Conservation (phyloP, 2,113 vertebrate genomes). For the Spilogale gracilis region DNA sequence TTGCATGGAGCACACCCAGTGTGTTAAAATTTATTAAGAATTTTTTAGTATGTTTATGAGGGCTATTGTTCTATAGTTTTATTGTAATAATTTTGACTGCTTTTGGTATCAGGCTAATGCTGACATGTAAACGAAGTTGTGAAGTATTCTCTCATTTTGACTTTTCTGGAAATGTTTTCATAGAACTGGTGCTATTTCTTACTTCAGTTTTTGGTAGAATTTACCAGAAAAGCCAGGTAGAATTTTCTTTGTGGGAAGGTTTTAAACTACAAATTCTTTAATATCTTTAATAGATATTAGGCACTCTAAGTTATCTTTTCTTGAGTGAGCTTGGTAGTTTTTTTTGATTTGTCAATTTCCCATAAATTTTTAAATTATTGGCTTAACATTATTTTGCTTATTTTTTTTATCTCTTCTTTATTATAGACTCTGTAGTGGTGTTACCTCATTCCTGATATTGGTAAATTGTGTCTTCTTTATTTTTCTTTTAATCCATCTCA, state of each 20-base stretch:
- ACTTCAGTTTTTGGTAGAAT: not conserved
- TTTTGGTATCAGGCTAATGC: conserved; percentile 28
- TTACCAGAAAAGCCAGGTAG: conserved; percentile 14
- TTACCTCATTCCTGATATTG: not conserved
- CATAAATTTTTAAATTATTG: conserved; percentile 22
- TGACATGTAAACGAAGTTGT: not conserved
- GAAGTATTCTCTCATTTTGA: conserved; percentile 3
- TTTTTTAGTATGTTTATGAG: conserved; percentile 6
- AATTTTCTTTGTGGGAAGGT: conserved; percentile 35
- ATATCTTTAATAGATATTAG: conserved; percentile 32
- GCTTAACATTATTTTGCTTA: conserved; percentile 40
- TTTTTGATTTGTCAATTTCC: not conserved
- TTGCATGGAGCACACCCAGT: no score
- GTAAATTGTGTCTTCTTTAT: not conserved
- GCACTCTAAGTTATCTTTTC: not conserved
- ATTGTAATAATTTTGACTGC: not conserved
- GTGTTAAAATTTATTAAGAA: not conserved
- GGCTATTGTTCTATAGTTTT: conserved; percentile 2
- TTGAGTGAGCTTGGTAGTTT: not conserved
- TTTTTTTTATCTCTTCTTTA: not conserved
- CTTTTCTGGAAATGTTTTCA: conserved; percentile 47
- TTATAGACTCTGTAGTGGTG: not conserved
- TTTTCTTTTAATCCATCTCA: not conserved
- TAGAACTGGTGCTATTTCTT: conserved; percentile 25
- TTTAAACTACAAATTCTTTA: conserved; percentile 21